phyloP scores from a whole-genome alignment of 2,797 vertebrate genomes.

The Lepilemur septentrionalis region DNA sequence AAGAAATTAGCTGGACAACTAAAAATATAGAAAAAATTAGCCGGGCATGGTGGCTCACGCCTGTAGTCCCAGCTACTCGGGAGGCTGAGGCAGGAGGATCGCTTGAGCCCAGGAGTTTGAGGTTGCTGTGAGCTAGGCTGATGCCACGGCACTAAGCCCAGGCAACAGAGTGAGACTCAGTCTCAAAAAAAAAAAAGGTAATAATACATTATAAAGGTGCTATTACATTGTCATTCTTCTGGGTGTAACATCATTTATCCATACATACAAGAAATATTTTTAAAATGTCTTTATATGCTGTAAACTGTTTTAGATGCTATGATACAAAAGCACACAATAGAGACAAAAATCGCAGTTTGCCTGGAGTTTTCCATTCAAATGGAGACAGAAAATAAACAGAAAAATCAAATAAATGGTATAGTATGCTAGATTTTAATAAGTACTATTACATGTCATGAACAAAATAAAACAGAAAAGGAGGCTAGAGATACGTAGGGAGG shows the following conservation, averaged over 20 bases:
- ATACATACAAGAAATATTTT: not conserved
- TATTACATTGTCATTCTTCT: not conserved
- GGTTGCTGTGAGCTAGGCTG: no score
- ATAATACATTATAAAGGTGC: not conserved
- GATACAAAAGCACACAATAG: not conserved
- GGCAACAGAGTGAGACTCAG: no score
- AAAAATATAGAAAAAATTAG: no score
- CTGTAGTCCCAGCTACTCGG: no score
- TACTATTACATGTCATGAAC: not conserved
- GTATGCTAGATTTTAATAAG: no score
- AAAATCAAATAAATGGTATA: not conserved
- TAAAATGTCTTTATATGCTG: not conserved
- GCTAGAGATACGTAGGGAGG: no score
- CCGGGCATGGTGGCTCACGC: fast-evolving
- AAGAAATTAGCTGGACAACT: no score
- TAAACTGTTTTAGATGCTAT: not conserved
- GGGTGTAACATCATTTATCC: not conserved
- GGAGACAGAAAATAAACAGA: not conserved
- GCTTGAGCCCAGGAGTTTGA: no score
- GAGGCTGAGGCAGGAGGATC: no score
- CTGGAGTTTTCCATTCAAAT: not conserved
- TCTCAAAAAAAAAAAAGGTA: no score
- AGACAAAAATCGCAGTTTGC: not conserved
- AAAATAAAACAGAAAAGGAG: not conserved
- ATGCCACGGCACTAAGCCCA: no score